These are phyloP conservation scores for Drosophila mojavensis DNA, from an alignment of 1,140 invertebrate genomes.

Conservation along the genomic window DNA sequence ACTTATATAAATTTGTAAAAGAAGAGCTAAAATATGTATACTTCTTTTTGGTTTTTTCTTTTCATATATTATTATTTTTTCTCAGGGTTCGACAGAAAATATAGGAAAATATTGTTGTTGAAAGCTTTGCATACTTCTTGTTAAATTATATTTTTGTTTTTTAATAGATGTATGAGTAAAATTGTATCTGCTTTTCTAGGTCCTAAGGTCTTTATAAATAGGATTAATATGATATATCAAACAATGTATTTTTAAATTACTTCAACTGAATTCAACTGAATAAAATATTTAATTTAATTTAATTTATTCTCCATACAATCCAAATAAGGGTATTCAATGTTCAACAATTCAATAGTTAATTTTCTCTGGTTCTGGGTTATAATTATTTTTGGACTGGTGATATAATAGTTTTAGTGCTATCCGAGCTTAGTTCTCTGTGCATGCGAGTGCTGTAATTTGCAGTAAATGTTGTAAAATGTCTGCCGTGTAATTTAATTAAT, in stretches of 20 bases:
- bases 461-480: constrained; percentile 82
- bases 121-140: too few relatives aligned
- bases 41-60: not conserved
- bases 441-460: constrained; percentile 70
- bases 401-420: constrained; percentile 64
- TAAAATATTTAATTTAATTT: too few relatives aligned
- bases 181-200: too few relatives aligned
- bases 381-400: constrained; percentile 66
- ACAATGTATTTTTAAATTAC: too few relatives aligned
- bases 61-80: not conserved
- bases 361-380: constrained; percentile 21
- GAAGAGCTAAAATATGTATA: not conserved
- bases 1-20: too few relatives aligned
- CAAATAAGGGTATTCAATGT: not conserved
- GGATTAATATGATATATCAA: too few relatives aligned
- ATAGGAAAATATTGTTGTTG: too few relatives aligned
- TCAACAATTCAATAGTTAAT: not conserved
- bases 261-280: too few relatives aligned
- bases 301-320: too few relatives aligned
- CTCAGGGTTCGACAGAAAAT: not conserved
- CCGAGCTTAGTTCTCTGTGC: constrained; percentile 27
- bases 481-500: constrained; percentile 82
- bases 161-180: too few relatives aligned
- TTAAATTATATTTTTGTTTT: too few relatives aligned
- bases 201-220: too few relatives aligned